phyloP scores from a whole-genome alignment of 2,113 vertebrate genomes.

The Pelecanoides urinatrix region DNA sequence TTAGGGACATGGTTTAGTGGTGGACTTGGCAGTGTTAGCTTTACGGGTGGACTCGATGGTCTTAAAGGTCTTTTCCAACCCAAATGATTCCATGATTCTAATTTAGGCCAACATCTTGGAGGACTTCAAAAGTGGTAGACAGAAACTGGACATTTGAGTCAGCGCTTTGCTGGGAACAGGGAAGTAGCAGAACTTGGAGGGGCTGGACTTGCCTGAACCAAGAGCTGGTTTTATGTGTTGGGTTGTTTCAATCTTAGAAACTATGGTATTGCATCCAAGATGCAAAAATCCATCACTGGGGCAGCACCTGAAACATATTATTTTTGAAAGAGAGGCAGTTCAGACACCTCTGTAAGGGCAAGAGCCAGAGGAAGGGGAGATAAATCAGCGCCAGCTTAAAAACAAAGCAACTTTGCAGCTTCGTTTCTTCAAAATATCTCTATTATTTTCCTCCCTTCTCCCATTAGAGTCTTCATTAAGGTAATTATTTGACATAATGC shows the following conservation, averaged over 20 bases:
- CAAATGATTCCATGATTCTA: background rate
- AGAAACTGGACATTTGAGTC: background rate
- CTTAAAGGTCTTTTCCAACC: background rate
- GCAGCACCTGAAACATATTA: background rate
- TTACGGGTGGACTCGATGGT: fast-evolving
- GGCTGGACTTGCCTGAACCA: background rate
- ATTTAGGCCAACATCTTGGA: background rate
- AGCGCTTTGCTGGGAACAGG: background rate
- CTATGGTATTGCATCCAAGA: background rate
- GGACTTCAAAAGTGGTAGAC: background rate
- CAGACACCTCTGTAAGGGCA: background rate
- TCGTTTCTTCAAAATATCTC: background rate
- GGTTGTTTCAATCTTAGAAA: background rate
- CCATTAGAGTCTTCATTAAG: constrained; percentile 8
- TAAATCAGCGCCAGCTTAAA: background rate
- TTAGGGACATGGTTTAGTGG: background rate
- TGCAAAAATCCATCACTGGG: background rate
- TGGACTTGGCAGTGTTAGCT: background rate
- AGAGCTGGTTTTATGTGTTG: background rate
- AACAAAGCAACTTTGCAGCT: background rate
- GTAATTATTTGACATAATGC: constrained; percentile 40
- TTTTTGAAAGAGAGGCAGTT: background rate
- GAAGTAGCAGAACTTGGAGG: background rate
- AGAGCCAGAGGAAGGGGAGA: background rate
- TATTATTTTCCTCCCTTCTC: background rate